Evolutionary conservation across 1,140 invertebrate genomes (phyloP).

Genomic region (Drosophila trapezifrons): DNA sequence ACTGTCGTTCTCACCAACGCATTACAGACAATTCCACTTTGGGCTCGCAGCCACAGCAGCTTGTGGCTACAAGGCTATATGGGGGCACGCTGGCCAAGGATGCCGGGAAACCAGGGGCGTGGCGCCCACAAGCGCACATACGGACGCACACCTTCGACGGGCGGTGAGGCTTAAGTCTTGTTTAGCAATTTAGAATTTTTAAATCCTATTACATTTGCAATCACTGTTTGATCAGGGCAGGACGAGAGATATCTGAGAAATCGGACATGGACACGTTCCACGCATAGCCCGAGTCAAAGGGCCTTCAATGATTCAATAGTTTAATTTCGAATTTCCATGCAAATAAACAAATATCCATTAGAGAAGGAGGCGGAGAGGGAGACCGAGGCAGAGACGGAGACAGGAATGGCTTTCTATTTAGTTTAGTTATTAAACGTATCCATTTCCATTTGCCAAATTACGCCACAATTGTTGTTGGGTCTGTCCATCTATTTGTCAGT

Average conservation of each 20-base stretch:
- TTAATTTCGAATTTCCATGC: slow-evolving; percentile 66
- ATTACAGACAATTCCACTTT: slow-evolving; percentile 81
- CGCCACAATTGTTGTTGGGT: slow-evolving; percentile 47
- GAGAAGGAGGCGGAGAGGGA: neutral
- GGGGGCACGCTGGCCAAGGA: neutral
- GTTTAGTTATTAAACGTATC: slow-evolving; percentile 79
- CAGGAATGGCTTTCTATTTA: slow-evolving; percentile 64
- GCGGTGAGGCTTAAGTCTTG: slow-evolving; percentile 53
- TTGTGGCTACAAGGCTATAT: slow-evolving; percentile 56
- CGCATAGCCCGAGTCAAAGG: slow-evolving; percentile 53
- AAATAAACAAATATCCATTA: slow-evolving; percentile 61
- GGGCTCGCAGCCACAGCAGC: slow-evolving; percentile 68
- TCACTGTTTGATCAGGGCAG: slow-evolving; percentile 63
- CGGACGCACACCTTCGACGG: slow-evolving; percentile 19
- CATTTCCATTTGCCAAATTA: slow-evolving; percentile 73
- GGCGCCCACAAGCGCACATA: slow-evolving; percentile 13
- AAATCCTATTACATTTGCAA: slow-evolving; percentile 76
- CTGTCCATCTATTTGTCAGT: slow-evolving; percentile 31
- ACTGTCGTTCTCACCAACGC: slow-evolving; percentile 57
- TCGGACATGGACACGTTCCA: slow-evolving; percentile 36
- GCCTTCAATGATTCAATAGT: slow-evolving; percentile 74
- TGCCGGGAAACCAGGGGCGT: slow-evolving; percentile 12
- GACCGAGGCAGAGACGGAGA: neutral
- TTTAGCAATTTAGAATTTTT: slow-evolving; percentile 79
- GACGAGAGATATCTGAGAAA: slow-evolving; percentile 14